These are phyloP conservation scores for Tolmerus cingulatus DNA, from an alignment of 2,888 invertebrate species.

Conservation along the genomic window DNA sequence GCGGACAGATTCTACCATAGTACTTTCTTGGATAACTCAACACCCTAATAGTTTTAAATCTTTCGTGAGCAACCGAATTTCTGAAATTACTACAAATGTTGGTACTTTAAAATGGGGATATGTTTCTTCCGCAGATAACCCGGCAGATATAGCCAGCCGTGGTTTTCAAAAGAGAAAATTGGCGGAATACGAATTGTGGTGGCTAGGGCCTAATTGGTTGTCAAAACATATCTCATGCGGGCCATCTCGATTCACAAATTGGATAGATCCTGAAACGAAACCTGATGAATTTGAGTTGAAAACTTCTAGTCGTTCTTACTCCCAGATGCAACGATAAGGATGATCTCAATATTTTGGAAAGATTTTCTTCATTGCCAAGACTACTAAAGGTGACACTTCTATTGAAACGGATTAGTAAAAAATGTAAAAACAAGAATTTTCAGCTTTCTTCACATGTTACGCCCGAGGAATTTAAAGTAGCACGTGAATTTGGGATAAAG, in stretches of 20 bases:
- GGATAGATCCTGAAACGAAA: too few species aligned
- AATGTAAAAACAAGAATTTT: too few species aligned
- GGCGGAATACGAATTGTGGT: neutral
- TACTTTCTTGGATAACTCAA: neutral
- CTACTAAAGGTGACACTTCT: too few species aligned
- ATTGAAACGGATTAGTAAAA: too few species aligned
- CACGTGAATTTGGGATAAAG: too few species aligned
- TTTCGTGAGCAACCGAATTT: neutral
- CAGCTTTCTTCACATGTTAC: too few species aligned
- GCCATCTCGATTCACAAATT: neutral
- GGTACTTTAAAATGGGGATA: neutral
- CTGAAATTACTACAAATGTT: neutral
- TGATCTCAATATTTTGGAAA: too few species aligned
- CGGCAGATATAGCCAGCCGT: neutral
- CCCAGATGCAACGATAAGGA: too few species aligned
- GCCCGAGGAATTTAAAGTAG: too few species aligned
- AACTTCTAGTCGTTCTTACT: too few species aligned
- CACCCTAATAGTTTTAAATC: neutral
- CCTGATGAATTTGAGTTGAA: too few species aligned
- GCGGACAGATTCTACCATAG: slow-evolving; percentile 6
- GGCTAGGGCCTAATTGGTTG: neutral
- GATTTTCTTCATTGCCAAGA: too few species aligned
- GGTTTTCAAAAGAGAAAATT: neutral
- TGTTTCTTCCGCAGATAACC: slow-evolving; percentile 12
- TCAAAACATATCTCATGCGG: neutral